phyloP scores from a whole-genome alignment of 1,140 invertebrate species.

The Vanessa tameamea region DNA sequence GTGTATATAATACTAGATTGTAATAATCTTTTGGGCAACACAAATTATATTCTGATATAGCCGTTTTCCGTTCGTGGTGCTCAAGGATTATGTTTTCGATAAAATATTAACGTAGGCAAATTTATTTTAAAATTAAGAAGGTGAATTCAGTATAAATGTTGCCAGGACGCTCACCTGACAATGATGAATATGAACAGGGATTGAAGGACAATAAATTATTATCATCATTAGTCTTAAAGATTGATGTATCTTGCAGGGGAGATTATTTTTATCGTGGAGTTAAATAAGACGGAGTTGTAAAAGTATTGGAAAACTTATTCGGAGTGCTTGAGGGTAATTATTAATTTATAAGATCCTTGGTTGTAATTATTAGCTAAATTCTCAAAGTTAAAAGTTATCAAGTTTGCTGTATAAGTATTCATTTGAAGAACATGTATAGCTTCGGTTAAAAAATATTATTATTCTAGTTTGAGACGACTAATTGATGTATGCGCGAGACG shows the following conservation, averaged over 20 bases:
- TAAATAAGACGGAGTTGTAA: slow-evolving; percentile 7
- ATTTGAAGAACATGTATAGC: neutral
- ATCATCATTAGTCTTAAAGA: slow-evolving; percentile 35
- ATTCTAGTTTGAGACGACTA: slow-evolving; percentile 26
- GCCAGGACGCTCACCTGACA: slow-evolving; percentile 6
- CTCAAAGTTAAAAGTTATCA: neutral
- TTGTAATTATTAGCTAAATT: neutral
- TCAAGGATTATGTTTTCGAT: no score
- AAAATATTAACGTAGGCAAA: no score
- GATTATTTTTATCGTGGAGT: slow-evolving; percentile 17
- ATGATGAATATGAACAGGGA: slow-evolving; percentile 5
- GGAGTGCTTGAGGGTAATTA: slow-evolving; percentile 3
- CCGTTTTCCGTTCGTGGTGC: no score
- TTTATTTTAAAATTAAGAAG: no score
- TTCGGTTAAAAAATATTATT: slow-evolving; percentile 17
- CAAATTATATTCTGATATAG: neutral
- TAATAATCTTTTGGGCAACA: neutral
- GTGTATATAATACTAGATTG: slow-evolving; percentile 29
- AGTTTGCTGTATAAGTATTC: neutral
- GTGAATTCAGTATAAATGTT: neutral
- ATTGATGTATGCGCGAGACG: slow-evolving; percentile 10
- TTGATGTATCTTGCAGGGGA: slow-evolving; percentile 16
- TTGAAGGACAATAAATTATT: slow-evolving; percentile 33
- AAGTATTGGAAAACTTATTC: slow-evolving; percentile 24
- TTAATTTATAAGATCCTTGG: neutral